Evolutionary conservation across 2,888 invertebrate genomes (phyloP), one percentile per base, ranked within the genome.

Genomic region (Mellilla xanthometata): DNA sequence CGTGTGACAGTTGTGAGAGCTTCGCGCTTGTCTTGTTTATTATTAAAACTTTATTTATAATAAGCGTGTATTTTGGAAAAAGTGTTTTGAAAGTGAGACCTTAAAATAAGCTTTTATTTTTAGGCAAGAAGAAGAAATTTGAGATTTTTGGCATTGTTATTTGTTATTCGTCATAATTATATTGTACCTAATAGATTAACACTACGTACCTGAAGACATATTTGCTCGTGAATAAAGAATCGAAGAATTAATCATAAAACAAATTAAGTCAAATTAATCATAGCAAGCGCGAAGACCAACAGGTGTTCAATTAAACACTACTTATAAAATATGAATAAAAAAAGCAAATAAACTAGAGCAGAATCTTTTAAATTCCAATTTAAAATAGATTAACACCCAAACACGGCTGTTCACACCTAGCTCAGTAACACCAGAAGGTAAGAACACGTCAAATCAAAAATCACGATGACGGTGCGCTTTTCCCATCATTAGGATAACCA

Each of bases 391-490:
- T 81, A 83, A 76, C 69, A 65, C 63, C 68, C 66, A 65, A 72
- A 69, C 72, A 76, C 71, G 72, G 72, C 62, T 75, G 79, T 79
- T 77, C 73, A 76, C 68, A 70, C 70, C 76, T 68, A 81, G 34
- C 41, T 13, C 47, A 33, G 47, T 42, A 48, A 83, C 69, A 81
- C 80, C 78, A 81, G 80, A 79, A 84, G 81, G 75, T 77, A 68
- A 73, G 71, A 59, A 73, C 62, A 72, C 68, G 66, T 80, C 72
- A 79, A 84, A 78, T 70, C 62, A 71, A 69, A 65, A 71, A 71
- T 85, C 86, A 83, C 68, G 68, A 63, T 86, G 84, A 87, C 77
- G 69, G 60, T 56, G 79, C 78, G 74, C 68, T 86, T 84, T 86
- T 73, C 76, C 64, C 69, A 74, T 86, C 84, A 84, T 87, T 83